Conservation (phyloP, 2,113 vertebrate genomes). For the Ophthalmolycus amberensis region DNA sequence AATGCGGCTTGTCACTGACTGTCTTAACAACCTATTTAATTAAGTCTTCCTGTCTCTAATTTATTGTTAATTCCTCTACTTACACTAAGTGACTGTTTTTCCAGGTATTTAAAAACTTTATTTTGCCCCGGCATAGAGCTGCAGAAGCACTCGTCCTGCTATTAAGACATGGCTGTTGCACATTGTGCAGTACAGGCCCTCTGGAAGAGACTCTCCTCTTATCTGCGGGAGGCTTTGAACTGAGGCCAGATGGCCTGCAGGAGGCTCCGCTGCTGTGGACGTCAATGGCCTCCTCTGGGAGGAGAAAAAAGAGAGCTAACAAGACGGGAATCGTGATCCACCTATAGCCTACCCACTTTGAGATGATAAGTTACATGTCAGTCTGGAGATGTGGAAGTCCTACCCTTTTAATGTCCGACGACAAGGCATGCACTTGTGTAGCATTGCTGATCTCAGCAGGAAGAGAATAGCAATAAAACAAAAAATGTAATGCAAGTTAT, state of each 20-base stretch:
- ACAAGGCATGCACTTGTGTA: conserved; percentile 7
- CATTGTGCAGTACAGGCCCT: conserved; percentile 46
- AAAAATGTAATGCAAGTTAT: background rate
- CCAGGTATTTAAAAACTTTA: conserved; percentile 26
- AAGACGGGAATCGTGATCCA: conserved; percentile 37
- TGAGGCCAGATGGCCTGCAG: conserved; percentile 62
- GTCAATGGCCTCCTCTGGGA: conserved; percentile 63
- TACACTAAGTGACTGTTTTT: background rate
- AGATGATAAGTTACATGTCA: conserved; percentile 50
- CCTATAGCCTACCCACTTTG: conserved; percentile 6
- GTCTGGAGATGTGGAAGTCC: conserved; percentile 17
- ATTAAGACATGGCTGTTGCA: conserved; percentile 44
- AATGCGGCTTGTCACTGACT: background rate
- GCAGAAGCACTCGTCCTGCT: conserved; percentile 29
- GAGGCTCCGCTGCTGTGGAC: conserved; percentile 53
- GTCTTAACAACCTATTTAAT: background rate
- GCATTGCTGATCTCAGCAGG: background rate
- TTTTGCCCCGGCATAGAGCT: conserved; percentile 28
- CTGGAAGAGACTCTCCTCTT: conserved; percentile 51
- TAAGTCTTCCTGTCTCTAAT: background rate
- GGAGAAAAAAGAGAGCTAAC: conserved; percentile 53
- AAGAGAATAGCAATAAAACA: background rate
- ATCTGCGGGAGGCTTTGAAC: conserved; percentile 57
- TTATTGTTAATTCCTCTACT: background rate
- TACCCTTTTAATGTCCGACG: conserved; percentile 23